A percentile compares a stretch with the other conserved stretches of the same genome.
Conservation (phyloP, 2,113 vertebrate species). For the Tympanuchus pallidicinctus region DNA sequence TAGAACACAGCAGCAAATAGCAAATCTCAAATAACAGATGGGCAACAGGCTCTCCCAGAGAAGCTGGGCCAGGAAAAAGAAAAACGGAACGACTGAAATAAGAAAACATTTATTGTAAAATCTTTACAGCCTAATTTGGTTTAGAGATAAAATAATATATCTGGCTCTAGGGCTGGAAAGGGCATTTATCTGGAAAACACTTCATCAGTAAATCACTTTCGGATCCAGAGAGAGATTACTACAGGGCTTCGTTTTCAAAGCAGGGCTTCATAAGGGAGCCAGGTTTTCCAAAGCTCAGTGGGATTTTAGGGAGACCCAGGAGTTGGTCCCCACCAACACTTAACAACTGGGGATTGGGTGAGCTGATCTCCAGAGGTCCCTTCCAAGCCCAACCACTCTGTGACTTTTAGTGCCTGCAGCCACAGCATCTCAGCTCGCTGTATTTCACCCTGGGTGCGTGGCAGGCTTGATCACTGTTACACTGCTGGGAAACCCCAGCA, state of each 20-base stretch:
- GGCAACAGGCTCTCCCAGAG: background rate
- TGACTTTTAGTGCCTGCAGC: background rate
- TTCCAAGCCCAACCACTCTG: too few relatives aligned
- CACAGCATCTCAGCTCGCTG: background rate
- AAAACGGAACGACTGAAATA: background rate
- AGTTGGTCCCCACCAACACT: background rate
- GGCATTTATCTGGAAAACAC: background rate
- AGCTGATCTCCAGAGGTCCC: too few relatives aligned
- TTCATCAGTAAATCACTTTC: background rate
- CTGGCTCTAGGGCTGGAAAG: background rate
- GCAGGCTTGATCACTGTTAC: background rate
- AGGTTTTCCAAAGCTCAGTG: background rate
- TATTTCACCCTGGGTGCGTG: background rate
- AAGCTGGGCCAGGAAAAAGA: background rate
- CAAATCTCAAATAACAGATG: background rate
- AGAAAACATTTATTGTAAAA: background rate
- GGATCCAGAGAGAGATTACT: background rate
- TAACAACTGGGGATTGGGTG: too few relatives aligned
- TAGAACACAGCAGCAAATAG: background rate
- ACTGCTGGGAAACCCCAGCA: background rate
- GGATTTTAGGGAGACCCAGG: background rate
- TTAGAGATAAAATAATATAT: background rate
- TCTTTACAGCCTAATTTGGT: background rate
- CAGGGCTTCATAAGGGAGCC: background rate
- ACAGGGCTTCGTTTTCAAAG: background rate